Evolutionary conservation across 2,113 vertebrate genomes (phyloP).

Genomic region (Mirounga angustirostris): DNA sequence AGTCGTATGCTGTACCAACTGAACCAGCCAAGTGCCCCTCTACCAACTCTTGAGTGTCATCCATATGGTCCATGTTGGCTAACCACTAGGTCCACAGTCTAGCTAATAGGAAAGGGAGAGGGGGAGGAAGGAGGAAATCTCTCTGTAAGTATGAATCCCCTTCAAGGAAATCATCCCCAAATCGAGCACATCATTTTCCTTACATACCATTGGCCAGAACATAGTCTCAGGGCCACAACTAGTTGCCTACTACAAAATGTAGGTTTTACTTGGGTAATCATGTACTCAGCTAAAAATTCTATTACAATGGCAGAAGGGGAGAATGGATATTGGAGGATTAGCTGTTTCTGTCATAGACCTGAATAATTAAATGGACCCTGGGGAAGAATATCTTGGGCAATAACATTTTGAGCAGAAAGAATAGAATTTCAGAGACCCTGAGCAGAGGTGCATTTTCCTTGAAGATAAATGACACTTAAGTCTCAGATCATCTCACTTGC

Average conservation of each 20-base stretch:
- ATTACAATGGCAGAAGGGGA: background rate
- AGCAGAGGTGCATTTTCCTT: background rate
- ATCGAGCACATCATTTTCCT: background rate
- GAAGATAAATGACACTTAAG: background rate
- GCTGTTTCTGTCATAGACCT: background rate
- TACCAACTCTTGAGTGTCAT: background rate
- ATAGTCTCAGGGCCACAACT: background rate
- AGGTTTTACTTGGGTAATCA: background rate
- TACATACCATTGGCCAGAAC: background rate
- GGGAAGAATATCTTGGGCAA: background rate
- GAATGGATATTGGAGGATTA: background rate
- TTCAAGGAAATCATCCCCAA: background rate
- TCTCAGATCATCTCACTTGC: background rate
- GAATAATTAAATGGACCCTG: background rate
- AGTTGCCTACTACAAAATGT: background rate
- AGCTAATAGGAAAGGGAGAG: background rate
- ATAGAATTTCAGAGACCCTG: conserved; percentile 18
- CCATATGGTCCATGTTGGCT: background rate
- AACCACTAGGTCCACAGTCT: background rate
- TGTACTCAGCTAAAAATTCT: background rate
- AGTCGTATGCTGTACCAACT: background rate
- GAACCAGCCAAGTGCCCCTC: background rate
- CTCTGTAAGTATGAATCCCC: background rate
- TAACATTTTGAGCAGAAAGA: background rate
- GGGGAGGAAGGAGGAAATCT: background rate